phyloP scores from a whole-genome alignment of 2,113 vertebrate genomes.

The Mormyrus iriodes region DNA sequence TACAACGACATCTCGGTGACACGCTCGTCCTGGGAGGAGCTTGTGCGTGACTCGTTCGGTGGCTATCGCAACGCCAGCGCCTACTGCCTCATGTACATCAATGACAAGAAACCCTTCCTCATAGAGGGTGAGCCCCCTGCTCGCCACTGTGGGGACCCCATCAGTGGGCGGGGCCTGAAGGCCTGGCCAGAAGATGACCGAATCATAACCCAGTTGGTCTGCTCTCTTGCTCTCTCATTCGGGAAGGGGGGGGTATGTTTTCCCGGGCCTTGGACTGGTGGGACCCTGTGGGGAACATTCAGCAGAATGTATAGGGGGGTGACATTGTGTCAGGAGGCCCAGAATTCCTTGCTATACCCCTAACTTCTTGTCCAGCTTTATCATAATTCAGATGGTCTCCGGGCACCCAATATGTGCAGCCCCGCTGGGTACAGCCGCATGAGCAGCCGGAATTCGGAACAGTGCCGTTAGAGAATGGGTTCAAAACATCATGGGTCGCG shows the following conservation, averaged over 20 bases:
- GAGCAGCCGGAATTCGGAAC: background rate
- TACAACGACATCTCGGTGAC: constrained; percentile 97
- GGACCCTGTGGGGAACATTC: background rate
- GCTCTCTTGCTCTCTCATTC: background rate
- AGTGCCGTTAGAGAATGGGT: background rate
- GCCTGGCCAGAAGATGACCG: background rate
- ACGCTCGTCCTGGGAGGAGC: constrained; percentile 94
- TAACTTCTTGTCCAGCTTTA: background rate
- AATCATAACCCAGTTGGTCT: background rate
- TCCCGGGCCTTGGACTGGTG: background rate
- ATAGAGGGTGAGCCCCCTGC: constrained; percentile 77
- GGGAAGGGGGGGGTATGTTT: background rate
- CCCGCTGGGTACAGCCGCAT: too few relatives aligned
- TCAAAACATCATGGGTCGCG: background rate
- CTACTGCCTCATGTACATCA: constrained; percentile 98
- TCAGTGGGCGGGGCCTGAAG: background rate
- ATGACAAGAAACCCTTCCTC: constrained; percentile 90
- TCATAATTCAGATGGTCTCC: background rate
- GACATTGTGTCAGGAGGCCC: background rate
- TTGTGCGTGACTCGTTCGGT: constrained; percentile 93
- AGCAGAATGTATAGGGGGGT: background rate
- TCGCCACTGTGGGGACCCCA: background rate
- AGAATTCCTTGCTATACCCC: background rate
- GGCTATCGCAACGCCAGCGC: constrained; percentile 96
- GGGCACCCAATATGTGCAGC: background rate